Evolutionary conservation across 23 tunicate species (phyloP).

Genomic region (Ascidia mentula): DNA sequence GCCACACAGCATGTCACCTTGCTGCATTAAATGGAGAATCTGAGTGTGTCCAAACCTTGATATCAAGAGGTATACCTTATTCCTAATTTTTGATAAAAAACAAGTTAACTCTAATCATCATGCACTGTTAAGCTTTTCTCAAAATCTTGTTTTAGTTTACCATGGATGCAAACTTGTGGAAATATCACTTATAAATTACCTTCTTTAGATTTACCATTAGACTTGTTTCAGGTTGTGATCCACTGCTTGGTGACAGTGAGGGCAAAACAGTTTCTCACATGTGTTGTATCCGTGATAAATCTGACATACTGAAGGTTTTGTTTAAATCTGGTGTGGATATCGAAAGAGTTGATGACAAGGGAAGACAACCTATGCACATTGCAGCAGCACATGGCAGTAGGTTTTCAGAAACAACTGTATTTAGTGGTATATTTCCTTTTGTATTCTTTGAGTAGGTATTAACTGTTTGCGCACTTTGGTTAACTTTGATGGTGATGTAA

Average conservation of each 20-base stretch:
- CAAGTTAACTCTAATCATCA: neutral
- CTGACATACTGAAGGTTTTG: constrained; percentile 26
- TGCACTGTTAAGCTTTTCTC: neutral
- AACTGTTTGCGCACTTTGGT: constrained; percentile 26
- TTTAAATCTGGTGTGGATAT: constrained; percentile 47
- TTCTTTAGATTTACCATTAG: neutral
- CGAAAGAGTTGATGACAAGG: constrained; percentile 28
- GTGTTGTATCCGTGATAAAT: constrained; percentile 36
- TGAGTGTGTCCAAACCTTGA: constrained; percentile 33
- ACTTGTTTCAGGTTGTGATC: constrained; percentile 35
- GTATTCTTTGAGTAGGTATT: constrained; percentile 15
- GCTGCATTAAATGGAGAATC: constrained; percentile 57
- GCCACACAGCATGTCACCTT: constrained; percentile 51
- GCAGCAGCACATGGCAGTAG: constrained; percentile 62
- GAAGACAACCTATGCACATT: constrained; percentile 47
- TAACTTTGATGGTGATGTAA: constrained; percentile 46
- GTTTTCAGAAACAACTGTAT: neutral
- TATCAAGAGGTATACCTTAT: constrained; percentile 18
- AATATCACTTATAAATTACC: no score
- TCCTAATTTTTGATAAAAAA: neutral
- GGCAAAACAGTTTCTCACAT: constrained; percentile 47
- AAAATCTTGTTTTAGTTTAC: no score
- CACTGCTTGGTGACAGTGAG: constrained; percentile 45
- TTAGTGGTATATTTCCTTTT: neutral
- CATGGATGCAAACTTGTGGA: no score